These are phyloP conservation scores for Phrynosoma platyrhinos DNA, from an alignment of 2,113 vertebrate genomes.

Conservation along the genomic window DNA sequence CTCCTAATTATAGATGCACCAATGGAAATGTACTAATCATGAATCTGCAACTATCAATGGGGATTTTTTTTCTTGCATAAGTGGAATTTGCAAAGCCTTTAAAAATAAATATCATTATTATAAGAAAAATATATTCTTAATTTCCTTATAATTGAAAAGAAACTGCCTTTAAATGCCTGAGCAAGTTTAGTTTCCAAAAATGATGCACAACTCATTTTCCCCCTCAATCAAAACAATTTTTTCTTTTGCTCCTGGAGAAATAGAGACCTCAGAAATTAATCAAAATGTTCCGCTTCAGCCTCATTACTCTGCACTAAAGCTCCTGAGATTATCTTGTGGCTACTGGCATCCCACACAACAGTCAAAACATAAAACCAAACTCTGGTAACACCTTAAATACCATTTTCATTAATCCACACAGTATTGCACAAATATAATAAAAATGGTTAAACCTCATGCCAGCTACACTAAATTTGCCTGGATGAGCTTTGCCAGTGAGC, in stretches of 20 bases:
- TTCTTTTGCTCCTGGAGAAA: not conserved
- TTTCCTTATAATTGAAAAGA: not conserved
- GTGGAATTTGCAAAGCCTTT: too few relatives aligned
- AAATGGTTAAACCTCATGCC: not conserved
- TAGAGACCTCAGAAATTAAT: not conserved
- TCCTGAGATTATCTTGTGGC: not conserved
- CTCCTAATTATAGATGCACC: too few relatives aligned
- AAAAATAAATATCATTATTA: not conserved
- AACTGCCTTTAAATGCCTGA: not conserved
- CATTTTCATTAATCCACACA: not conserved
- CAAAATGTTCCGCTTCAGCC: not conserved
- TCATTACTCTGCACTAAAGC: not conserved
- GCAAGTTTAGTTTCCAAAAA: not conserved
- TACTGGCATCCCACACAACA: slow-evolving; percentile 28
- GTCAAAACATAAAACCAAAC: slow-evolving; percentile 41
- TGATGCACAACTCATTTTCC: too few relatives aligned
- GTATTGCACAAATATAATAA: slow-evolving; percentile 26
- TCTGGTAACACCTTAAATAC: not conserved
- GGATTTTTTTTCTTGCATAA: too few relatives aligned
- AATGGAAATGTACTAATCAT: too few relatives aligned
- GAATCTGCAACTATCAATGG: too few relatives aligned
- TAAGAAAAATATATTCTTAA: not conserved
- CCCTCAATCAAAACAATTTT: not conserved
- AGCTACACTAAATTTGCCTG: not conserved
- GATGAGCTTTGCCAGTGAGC: fast-evolving